Base-by-base conservation (phyloP, 2,888 invertebrate genomes). In the Ophion ellenae region DNA sequence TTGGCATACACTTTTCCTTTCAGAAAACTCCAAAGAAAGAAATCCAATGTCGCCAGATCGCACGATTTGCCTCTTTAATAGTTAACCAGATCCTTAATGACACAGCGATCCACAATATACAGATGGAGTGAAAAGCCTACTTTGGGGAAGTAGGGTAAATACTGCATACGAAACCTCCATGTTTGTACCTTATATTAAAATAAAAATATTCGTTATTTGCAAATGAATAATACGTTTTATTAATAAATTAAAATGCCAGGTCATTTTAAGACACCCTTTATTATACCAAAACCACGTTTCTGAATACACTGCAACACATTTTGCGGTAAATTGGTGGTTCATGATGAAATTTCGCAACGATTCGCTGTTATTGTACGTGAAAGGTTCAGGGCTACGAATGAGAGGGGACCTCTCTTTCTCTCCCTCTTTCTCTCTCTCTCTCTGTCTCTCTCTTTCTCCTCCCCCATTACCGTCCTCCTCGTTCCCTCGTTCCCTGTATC, bases 1-100 rank as follows among this genome's bases (percentile, higher is more conserved):
- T 32, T 32, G 32, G 32, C 32, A 32, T 32, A 32, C 32, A 32
- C 32, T 32, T 32, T 32, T 32, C 3, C 32, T 32, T 32, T 32
- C 32, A 32, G 32, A 32, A 32, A 32, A 32, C 3, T 1, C 32
- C 4, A 4, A 32, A 32, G 32, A 2, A 32, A 32, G 4, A 4
- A 32, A 1, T 32, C 32, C 32, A 32, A 32, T 32, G 32, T 1
- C 4, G 32, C 4, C 32, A 32, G 1, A 32, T 32, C 32, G 32
- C 1, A 32, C 32, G 32, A 32, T 32, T 1, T 32, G 24, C 74
- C 74, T 74, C 74, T 74, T 28, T 24, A 61, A 63, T 40, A 61
- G 40, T 45, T 40, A 53, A 14, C 74, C 20, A 11, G 14, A 74
- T 2, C 20, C 36, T 40, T 74, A 74, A 74, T 74, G 74, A 63